Evolutionary conservation across 2,797 vertebrate species (phyloP).

Genomic region (Apodemus agrarius): DNA sequence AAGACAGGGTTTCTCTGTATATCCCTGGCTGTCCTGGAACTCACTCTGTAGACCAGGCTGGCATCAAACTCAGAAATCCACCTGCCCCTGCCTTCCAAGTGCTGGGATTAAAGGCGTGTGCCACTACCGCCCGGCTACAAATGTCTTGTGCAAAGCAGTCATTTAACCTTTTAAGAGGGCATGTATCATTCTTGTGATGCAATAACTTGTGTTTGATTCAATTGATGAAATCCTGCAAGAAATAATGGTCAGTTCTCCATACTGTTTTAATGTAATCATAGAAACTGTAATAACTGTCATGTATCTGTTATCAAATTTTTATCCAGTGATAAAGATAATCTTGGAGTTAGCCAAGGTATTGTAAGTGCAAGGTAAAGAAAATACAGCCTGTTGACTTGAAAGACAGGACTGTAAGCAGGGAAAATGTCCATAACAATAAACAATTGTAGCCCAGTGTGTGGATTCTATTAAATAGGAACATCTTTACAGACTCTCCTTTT

Average conservation of each 20-base stretch:
- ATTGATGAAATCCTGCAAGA: neutral
- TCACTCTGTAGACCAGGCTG: too few species aligned
- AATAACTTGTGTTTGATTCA: neutral
- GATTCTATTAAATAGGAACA: neutral
- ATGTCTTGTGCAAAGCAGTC: neutral
- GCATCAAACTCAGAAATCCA: too few species aligned
- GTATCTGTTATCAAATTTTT: constrained; percentile 7
- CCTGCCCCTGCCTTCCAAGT: too few species aligned
- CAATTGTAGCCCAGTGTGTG: neutral
- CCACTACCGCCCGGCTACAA: too few species aligned
- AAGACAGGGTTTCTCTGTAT: too few species aligned
- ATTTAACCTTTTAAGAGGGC: neutral
- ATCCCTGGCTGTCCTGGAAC: too few species aligned
- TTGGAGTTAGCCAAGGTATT: neutral
- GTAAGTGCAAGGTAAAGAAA: neutral
- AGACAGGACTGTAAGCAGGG: neutral
- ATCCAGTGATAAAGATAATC: neutral
- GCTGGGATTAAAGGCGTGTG: too few species aligned
- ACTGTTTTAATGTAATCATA: constrained; percentile 7
- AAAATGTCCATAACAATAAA: constrained; percentile 8
- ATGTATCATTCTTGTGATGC: neutral
- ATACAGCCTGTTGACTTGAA: neutral
- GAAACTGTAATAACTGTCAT: neutral
- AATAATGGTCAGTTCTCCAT: neutral
- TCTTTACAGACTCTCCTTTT: neutral